phyloP scores from a whole-genome alignment of 2,797 vertebrate genomes.

The Orientallactaga sibirica region DNA sequence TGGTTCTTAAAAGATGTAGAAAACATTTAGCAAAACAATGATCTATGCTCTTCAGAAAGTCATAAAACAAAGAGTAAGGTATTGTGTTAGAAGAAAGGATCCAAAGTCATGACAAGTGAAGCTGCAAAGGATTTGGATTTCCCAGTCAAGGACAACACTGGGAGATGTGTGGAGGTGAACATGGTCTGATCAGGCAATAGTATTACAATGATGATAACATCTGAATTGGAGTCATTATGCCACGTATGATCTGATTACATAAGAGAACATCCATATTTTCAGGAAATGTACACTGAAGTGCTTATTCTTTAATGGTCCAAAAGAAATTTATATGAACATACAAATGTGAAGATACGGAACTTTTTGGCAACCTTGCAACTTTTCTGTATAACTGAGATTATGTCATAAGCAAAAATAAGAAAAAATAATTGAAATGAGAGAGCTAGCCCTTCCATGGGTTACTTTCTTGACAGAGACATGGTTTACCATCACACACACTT shows the following conservation, averaged over 20 bases:
- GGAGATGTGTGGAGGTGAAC: neutral
- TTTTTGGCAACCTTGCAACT: neutral
- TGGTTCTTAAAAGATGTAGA: neutral
- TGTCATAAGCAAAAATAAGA: neutral
- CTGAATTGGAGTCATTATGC: neutral
- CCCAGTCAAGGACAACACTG: neutral
- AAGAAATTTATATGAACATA: neutral
- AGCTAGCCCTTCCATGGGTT: neutral
- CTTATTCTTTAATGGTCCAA: neutral
- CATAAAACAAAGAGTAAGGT: slow-evolving; percentile 10
- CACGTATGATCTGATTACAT: neutral
- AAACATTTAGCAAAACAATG: neutral
- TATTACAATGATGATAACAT: neutral
- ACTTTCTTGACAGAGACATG: neutral
- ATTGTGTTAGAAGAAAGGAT: neutral
- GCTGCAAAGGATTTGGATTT: neutral
- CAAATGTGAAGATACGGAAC: neutral
- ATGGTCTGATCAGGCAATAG: neutral
- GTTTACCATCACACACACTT: neutral
- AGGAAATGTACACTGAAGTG: neutral
- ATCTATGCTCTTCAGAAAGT: neutral
- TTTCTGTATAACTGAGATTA: slow-evolving; percentile 2
- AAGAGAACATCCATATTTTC: neutral
- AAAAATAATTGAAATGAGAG: neutral
- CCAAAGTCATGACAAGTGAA: neutral